Percentiles rank a stretch among this genome's conserved stretches.
Conservation (phyloP, 2,113 vertebrate genomes). For the Prietella phreatophila region DNA sequence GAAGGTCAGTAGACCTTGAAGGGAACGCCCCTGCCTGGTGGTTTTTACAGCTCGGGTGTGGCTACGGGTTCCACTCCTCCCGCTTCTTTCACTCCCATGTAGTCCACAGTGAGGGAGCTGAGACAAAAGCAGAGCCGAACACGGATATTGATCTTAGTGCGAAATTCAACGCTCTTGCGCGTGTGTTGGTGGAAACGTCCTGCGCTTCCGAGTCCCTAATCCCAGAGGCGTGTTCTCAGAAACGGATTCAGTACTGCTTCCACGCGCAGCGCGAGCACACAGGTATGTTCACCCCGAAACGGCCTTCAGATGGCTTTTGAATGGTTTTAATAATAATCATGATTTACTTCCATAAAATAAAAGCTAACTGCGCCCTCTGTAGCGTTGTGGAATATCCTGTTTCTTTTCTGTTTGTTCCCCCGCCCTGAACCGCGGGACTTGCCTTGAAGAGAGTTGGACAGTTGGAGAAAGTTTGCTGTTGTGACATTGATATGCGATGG, state of each 20-base stretch:
- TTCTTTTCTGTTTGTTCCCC: not conserved
- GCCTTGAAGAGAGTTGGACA: not conserved
- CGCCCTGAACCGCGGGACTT: not conserved
- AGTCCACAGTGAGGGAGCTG: not conserved
- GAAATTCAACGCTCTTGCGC: not conserved
- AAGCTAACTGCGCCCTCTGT: not conserved
- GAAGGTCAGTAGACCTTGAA: not conserved
- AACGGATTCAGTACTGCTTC: not conserved
- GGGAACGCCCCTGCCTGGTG: not conserved
- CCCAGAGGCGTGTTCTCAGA: too few relatives aligned
- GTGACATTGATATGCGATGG: not conserved
- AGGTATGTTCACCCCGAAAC: not conserved
- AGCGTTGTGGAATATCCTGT: not conserved
- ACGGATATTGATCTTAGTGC: not conserved
- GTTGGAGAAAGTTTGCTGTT: not conserved
- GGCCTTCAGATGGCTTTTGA: not conserved
- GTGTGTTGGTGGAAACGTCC: not conserved
- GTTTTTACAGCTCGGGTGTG: slow-evolving; percentile 2
- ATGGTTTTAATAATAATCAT: too few relatives aligned
- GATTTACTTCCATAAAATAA: not conserved
- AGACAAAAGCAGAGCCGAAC: not conserved
- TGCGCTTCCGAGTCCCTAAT: not conserved
- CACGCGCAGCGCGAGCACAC: not conserved
- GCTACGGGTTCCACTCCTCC: not conserved
- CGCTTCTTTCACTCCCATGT: not conserved